phyloP scores from a whole-genome alignment of 2,113 vertebrate species.

The Mormyrus lacerda region DNA sequence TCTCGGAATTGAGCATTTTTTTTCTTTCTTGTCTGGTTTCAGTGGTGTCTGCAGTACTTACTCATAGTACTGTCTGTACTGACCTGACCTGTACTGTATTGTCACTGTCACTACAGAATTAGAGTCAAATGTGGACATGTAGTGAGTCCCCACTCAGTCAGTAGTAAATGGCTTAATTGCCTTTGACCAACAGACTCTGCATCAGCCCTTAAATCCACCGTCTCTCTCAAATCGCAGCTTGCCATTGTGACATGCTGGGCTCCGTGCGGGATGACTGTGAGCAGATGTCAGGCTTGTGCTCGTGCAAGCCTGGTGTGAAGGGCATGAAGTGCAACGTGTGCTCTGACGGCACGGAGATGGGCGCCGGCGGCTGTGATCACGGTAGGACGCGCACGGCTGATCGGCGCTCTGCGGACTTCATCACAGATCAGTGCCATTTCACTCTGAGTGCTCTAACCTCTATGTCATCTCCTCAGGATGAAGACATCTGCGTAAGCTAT shows the following conservation, averaged over 20 bases:
- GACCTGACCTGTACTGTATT: neutral
- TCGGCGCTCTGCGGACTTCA: neutral
- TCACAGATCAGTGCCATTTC: neutral
- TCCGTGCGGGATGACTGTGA: slow-evolving; percentile 92
- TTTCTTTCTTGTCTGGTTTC: neutral
- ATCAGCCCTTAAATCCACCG: neutral
- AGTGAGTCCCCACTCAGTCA: neutral
- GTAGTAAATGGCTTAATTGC: neutral
- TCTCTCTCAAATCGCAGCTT: slow-evolving; percentile 59
- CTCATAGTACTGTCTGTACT: neutral
- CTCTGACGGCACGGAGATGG: slow-evolving; percentile 74
- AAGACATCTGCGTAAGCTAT: neutral
- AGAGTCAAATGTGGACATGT: neutral
- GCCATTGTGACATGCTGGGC: slow-evolving; percentile 77
- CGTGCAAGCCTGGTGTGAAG: slow-evolving; percentile 82
- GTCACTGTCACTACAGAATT: neutral
- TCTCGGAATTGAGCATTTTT: neutral
- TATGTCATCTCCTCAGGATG: neutral
- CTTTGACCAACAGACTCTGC: neutral
- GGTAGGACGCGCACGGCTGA: slow-evolving; percentile 53
- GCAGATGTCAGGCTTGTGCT: slow-evolving; percentile 95
- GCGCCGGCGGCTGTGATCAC: slow-evolving; percentile 74
- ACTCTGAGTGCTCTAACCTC: neutral
- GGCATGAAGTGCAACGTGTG: slow-evolving; percentile 92
- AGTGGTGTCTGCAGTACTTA: neutral